phyloP scores from a whole-genome alignment of 2,888 invertebrate genomes.

The Dasypolia templi region DNA sequence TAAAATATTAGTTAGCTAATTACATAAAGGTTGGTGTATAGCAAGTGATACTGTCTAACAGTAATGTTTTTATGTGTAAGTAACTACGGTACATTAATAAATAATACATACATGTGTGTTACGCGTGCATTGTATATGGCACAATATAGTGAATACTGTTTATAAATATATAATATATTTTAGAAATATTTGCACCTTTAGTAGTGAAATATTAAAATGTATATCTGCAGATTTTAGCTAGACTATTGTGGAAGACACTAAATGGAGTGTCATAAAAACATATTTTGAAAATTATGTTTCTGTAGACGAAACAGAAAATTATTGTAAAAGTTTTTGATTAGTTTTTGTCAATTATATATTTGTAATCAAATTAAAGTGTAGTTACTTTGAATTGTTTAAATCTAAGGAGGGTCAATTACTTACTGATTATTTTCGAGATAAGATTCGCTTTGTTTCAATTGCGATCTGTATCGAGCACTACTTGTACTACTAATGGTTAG shows the following conservation, averaged over 20 bases:
- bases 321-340: conserved; percentile 85
- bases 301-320: conserved; percentile 80
- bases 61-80: conserved; percentile 88
- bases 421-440: conserved; percentile 84
- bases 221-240: conserved; percentile 89
- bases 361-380: conserved; percentile 84
- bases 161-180: conserved; percentile 89
- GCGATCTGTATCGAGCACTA: conserved; percentile 66
- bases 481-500: conserved; percentile 62
- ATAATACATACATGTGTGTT: conserved; percentile 82
- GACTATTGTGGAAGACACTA: conserved; percentile 76
- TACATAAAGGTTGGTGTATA: conserved; percentile 86
- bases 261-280: conserved; percentile 69
- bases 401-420: conserved; percentile 90
- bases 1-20: conserved; percentile 81
- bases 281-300: conserved; percentile 79
- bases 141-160: conserved; percentile 86
- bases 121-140: conserved; percentile 89
- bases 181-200: conserved; percentile 90
- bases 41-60: conserved; percentile 88
- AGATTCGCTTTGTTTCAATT: conserved; percentile 77
- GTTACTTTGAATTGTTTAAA: conserved; percentile 89
- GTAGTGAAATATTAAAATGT: conserved; percentile 88
- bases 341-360: conserved; percentile 90
- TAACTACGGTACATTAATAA: conserved; percentile 77